These are phyloP conservation scores for Aphis craccivora DNA, from an alignment of 1,140 invertebrate species.

Conservation along the genomic window DNA sequence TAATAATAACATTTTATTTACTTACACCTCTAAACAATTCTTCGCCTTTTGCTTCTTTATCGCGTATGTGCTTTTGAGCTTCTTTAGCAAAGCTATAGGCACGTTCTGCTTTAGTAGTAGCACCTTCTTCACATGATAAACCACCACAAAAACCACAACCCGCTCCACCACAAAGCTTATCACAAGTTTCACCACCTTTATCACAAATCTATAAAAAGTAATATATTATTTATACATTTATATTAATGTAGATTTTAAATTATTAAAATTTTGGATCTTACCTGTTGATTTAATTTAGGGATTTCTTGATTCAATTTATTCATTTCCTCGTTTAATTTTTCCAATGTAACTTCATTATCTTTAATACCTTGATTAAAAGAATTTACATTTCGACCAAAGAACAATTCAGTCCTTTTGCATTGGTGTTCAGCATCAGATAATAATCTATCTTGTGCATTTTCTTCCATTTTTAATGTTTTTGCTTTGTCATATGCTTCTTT, in stretches of 20 bases:
- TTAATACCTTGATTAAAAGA: constrained; percentile 76
- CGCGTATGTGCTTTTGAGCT: constrained; percentile 79
- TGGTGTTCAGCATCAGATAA: constrained; percentile 81
- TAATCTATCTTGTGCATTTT: constrained; percentile 65
- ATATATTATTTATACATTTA: background rate
- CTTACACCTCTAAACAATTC: constrained; percentile 71
- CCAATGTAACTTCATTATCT: constrained; percentile 74
- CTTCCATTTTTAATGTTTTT: constrained; percentile 73
- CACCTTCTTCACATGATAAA: constrained; percentile 86
- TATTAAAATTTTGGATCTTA: constrained; percentile 60
- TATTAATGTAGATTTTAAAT: background rate
- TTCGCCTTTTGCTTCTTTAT: constrained; percentile 81
- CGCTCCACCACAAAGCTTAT: constrained; percentile 90
- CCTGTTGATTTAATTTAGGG: constrained; percentile 82
- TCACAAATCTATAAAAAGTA: constrained; percentile 79
- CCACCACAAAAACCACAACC: constrained; percentile 91
- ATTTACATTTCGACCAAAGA: constrained; percentile 75
- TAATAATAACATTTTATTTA: constrained; percentile 45
- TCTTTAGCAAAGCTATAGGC: constrained; percentile 85
- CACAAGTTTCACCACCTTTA: constrained; percentile 83
- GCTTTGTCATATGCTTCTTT: constrained; percentile 77
- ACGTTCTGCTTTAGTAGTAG: constrained; percentile 83
- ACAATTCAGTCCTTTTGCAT: constrained; percentile 81
- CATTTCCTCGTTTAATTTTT: constrained; percentile 73
- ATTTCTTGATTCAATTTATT: constrained; percentile 74